Evolutionary conservation across 2,113 vertebrate genomes (phyloP), one percentile per base, ranked within the genome.

Genomic region (Ancistrus triradiatus): DNA sequence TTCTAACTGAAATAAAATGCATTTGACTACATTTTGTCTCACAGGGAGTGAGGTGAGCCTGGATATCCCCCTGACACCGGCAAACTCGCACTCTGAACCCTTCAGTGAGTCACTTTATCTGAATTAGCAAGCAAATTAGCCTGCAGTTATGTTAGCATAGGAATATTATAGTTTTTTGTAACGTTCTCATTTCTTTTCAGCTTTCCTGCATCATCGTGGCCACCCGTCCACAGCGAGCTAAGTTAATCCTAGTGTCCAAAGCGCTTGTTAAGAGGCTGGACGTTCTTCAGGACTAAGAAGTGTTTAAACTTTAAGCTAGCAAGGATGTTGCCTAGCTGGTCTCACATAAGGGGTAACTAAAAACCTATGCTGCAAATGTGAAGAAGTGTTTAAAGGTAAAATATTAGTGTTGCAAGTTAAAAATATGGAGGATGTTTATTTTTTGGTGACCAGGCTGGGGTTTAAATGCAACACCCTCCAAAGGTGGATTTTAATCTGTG

Each of bases 131-230:
- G 8, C 42, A 21, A 31, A 9, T 33, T 7, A 17, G 11, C 6
- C 15, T 38, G 9, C 52, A 55, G 28, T 4, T 2, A 11, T 10
- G 14, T 6, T 37, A 13, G 9, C 35, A 37, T 37, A 11, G 7
- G 9, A 11, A 1, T 37, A 10, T 37, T 33, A 33, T 33, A 5
- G 31, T 33, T 33, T 8, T 3, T 8, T 38, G 37, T 4, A 14
- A 4, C 3, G 10, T 7, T 38, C 7, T 8, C 3, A 6, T 42
- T 21, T 24, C 43, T 43, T 11, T 67, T 33, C 25, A 86, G 84
- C 57, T 38, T 70, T 77, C 58, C 71, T 83, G 52, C 82, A 86
- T 69, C 84, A 83, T 63, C 78, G 74, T 1, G 11, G 25, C 7
- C 77, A 75, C 48, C 66, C 65, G 3, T 46, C 57, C 2, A 1